Conservation (phyloP, 1,140 invertebrate genomes). For the Neodiprion fabricii region DNA sequence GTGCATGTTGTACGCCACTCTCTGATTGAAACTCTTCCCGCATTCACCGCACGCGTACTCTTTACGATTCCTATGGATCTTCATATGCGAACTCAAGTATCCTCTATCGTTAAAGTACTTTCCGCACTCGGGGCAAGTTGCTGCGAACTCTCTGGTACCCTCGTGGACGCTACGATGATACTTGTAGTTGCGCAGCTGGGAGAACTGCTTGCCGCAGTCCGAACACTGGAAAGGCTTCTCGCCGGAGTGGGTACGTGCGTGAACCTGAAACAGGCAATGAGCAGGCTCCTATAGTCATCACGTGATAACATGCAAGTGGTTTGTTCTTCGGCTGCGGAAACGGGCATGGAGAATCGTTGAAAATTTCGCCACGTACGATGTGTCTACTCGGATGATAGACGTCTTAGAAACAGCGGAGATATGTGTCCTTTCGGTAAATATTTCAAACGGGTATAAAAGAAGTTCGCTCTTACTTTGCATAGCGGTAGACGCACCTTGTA, state of each 20-base stretch:
- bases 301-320: background rate
- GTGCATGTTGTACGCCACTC: conserved; percentile 85
- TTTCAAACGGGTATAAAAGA: too few relatives aligned
- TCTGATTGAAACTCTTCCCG: conserved; percentile 80
- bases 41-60: conserved; percentile 78
- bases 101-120: conserved; percentile 81
- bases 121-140: conserved; percentile 77
- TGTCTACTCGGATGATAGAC: too few relatives aligned
- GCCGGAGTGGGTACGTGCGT: conserved; percentile 47
- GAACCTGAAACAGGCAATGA: conserved; percentile 39
- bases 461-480: too few relatives aligned
- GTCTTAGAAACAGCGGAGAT: too few relatives aligned
- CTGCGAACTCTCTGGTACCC: conserved; percentile 77
- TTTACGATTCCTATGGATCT: conserved; percentile 78
- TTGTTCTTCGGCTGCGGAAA: too few relatives aligned
- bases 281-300: background rate
- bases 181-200: conserved; percentile 78
- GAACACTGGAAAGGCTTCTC: conserved; percentile 75
- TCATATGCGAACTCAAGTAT: conserved; percentile 80
- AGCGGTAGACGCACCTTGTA: too few relatives aligned
- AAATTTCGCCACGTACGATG: too few relatives aligned
- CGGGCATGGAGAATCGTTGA: too few relatives aligned
- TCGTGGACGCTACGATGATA: conserved; percentile 76
- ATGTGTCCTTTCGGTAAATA: too few relatives aligned
- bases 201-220: conserved; percentile 81